Percentiles rank a stretch among this genome's conserved stretches.
These are phyloP conservation scores for Azorinus chamasolen DNA, from an alignment of 2,888 invertebrate species.

Conservation along the genomic window DNA sequence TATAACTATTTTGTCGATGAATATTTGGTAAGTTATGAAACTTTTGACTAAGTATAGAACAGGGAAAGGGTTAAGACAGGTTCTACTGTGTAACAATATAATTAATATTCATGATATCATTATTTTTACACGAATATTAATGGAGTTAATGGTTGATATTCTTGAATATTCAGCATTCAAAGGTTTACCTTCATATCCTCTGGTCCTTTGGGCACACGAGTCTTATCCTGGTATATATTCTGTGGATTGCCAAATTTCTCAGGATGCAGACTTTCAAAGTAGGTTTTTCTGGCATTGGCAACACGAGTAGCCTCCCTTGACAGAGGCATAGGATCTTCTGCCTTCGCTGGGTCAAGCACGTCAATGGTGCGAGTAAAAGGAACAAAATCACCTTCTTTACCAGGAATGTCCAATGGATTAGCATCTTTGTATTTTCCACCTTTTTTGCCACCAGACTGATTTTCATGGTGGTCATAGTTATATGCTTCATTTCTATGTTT, in stretches of 20 bases:
- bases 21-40: no score
- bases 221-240: constrained; percentile 73
- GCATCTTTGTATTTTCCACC: constrained; percentile 68
- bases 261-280: constrained; percentile 81
- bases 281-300: constrained; percentile 81
- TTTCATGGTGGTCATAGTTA: constrained; percentile 11
- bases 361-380: constrained; percentile 84
- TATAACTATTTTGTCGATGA: no score
- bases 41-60: no score
- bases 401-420: constrained; percentile 63
- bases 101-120: no score
- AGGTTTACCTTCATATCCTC: no score
- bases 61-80: no score
- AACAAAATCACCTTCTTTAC: constrained; percentile 78
- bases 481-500: constrained; percentile 64
- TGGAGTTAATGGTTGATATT: no score
- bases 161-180: no score
- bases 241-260: constrained; percentile 82
- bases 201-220: constrained; percentile 52
- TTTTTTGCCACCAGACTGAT: constrained; percentile 14
- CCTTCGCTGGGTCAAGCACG: constrained; percentile 83
- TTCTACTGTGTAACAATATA: no score
- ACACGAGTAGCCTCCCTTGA: constrained; percentile 83
- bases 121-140: no score
- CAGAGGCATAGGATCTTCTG: constrained; percentile 81